Evolutionary conservation across 2,888 invertebrate genomes (phyloP).

Genomic region (Caenorhabditis sinica): DNA sequence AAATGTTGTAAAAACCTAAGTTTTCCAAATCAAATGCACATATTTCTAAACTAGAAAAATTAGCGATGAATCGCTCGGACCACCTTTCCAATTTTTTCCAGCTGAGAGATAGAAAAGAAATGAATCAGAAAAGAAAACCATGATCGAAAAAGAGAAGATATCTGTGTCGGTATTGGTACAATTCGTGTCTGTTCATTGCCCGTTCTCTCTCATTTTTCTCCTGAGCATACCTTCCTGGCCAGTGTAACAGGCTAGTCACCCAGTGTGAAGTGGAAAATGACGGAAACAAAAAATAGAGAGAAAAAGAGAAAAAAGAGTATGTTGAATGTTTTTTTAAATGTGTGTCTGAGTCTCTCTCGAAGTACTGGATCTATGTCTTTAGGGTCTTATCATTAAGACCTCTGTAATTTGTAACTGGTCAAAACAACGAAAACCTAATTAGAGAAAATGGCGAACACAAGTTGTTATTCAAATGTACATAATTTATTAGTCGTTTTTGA

Average conservation of each 20-base stretch:
- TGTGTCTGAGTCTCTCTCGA: constrained; percentile 12
- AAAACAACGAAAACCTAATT: constrained; percentile 4
- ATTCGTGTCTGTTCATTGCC: constrained; percentile 26
- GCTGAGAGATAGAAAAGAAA: constrained; percentile 2
- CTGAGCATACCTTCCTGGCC: constrained; percentile 43
- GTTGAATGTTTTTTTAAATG: constrained; percentile 51
- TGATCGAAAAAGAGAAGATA: constrained; percentile 20
- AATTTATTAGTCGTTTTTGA: constrained; percentile 22
- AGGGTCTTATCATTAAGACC: constrained; percentile 23
- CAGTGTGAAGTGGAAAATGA: constrained; percentile 54
- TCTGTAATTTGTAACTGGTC: constrained; percentile 3
- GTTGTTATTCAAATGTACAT: not conserved
- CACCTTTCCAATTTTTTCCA: not conserved
- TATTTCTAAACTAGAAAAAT: not conserved
- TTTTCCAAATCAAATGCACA: not conserved
- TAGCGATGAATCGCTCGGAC: not conserved
- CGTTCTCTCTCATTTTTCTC: constrained; percentile 26
- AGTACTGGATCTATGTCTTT: not conserved
- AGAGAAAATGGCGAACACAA: no score
- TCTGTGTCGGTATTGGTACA: constrained; percentile 34
- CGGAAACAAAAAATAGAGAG: constrained; percentile 29
- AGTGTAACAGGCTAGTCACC: constrained; percentile 53
- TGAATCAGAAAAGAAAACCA: constrained; percentile 2
- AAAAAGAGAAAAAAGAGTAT: constrained; percentile 9
- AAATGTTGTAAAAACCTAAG: not conserved